Evolutionary conservation across 2,888 invertebrate species (phyloP).

Genomic region (Muscina levida): DNA sequence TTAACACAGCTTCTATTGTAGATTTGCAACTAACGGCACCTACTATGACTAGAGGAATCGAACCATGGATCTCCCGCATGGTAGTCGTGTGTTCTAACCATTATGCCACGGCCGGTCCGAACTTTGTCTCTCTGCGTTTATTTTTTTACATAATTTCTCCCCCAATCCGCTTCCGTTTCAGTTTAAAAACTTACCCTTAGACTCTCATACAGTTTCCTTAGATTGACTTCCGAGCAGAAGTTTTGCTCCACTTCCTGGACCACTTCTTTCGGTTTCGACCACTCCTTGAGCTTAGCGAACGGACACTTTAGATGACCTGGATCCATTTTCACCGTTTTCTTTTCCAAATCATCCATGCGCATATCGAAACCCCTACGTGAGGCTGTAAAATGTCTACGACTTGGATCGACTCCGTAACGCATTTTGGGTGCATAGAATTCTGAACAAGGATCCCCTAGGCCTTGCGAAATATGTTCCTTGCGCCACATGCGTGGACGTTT

Average conservation of each 20-base stretch:
- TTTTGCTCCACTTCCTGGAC: conserved; percentile 75
- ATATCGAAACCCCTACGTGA: conserved; percentile 74
- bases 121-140: no score
- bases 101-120: no score
- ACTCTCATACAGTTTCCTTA: conserved; percentile 76
- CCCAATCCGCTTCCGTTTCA: no score
- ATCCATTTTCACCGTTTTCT: conserved; percentile 70
- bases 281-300: conserved; percentile 73
- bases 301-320: conserved; percentile 71
- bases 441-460: conserved; percentile 82
- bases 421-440: conserved; percentile 84
- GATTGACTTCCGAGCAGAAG: conserved; percentile 75
- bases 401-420: conserved; percentile 85
- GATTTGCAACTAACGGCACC: no score
- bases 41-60: no score
- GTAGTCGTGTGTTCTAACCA: no score
- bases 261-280: conserved; percentile 75
- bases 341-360: conserved; percentile 76
- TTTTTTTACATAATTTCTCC: no score
- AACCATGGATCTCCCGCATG: no score
- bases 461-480: conserved; percentile 80
- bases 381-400: conserved; percentile 81
- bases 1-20: no score
- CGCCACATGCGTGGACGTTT: conserved; percentile 78
- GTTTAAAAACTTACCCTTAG: conserved; percentile 73